Percentiles rank a stretch among this genome's conserved stretches.
Evolutionary conservation across 2,888 invertebrate genomes (phyloP).

Genomic region (Cheilosia scutellata): DNA sequence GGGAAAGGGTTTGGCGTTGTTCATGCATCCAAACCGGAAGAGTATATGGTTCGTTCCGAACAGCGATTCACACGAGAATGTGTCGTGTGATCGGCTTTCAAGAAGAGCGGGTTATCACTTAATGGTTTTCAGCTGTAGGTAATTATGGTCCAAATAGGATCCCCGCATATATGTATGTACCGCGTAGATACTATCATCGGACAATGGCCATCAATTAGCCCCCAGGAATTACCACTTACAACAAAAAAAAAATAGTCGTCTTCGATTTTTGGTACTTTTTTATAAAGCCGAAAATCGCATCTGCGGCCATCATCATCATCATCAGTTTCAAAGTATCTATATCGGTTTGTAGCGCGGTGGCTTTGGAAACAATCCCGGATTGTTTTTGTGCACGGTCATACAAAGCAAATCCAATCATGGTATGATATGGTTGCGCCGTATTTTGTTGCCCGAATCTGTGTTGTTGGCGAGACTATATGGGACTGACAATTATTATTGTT

Average conservation of each 20-base stretch:
- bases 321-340: neutral
- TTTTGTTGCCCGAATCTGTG: conserved; percentile 31
- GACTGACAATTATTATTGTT: conserved; percentile 28
- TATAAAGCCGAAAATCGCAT: conserved; percentile 8
- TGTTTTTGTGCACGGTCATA: conserved; percentile 53
- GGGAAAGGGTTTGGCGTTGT: conserved; percentile 14
- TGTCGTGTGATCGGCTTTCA: conserved; percentile 46
- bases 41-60: conserved; percentile 24
- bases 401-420: conserved; percentile 41
- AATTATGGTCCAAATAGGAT: conserved; percentile 28
- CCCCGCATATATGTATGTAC: conserved; percentile 28
- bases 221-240: conserved; percentile 21
- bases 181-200: neutral
- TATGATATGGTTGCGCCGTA: conserved; percentile 29
- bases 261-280: neutral
- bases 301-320: neutral
- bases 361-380: conserved; percentile 46
- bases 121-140: conserved; percentile 29
- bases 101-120: conserved; percentile 56
- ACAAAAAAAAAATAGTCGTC: conserved; percentile 1
- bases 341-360: neutral
- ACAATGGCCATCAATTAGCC: conserved; percentile 64
- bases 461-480: conserved; percentile 8
- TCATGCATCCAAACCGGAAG: conserved; percentile 50
- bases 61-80: conserved; percentile 30